Evolutionary conservation across 2,113 vertebrate species (phyloP), one percentile per base, ranked within the genome.

Genomic region (Felis chaus): DNA sequence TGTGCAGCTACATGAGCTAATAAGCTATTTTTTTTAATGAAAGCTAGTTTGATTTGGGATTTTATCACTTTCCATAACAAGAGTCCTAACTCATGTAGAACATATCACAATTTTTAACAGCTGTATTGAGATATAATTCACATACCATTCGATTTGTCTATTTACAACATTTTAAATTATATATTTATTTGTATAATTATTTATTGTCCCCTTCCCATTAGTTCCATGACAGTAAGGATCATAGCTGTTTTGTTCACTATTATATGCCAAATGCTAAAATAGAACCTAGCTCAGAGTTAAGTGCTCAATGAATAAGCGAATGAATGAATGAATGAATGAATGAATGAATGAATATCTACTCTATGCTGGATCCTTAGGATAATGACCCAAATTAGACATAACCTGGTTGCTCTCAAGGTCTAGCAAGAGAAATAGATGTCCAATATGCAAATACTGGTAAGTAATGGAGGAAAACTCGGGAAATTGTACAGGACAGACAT

Each of bases 41-140:
- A 94, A 96, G 16, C 50, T 94, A 94, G 45, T 87, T 97, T 94
- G 41, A 97, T 68, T 91, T 84, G 13, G 48, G 25, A 95, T 74
- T 96, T 73, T 92, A 94, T 82, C 80, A 81, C n/a, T 95, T 84
- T 15, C 4, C 55, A 41, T 78, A 95, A 61, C 19, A 76, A 89
- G 29, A 76, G 79, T 69, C 48, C 27, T 94, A 87, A 94, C 25
- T 94, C 61, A 94, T 55, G 45, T 2, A 94, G 93, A 84, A 94
- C 73, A 84, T 87, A 74, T 4, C 39, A 94, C 14, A 96, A 74
- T 94, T 93, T 82, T 90, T 74, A 90, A 95, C 31, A 94, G 31
- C 25, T 95, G 55, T 92, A 63, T 92, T 92, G 39, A 57, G 36
- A 61, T 45, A 79, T 69, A 90, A 93, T 81, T 93, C 36, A 90